Base-by-base conservation (phyloP, 2,888 invertebrate genomes). In the Listrodromus nycthemerus region DNA sequence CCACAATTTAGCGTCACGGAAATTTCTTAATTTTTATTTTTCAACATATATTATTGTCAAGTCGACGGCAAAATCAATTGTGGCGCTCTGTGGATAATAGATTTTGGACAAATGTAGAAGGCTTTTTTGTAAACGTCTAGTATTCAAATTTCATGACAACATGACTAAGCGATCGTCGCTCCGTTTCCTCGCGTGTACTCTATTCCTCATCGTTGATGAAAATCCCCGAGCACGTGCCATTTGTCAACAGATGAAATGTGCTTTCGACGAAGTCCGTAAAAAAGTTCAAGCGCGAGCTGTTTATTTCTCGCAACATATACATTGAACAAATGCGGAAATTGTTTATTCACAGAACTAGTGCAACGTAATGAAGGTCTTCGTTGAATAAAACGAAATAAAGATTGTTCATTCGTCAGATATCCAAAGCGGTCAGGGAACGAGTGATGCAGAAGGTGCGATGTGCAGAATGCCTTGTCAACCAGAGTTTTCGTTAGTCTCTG, bases 151-250 rank as follows among this genome's bases (percentile, higher is more conserved):
- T 63, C 4, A 33, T 37, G n/a, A 21, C 37, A 13, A 41, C 37
- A 24, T 66, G 61, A 61, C 61, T 0, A 16, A 30, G 27, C 61
- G 61, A n/a, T 27, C 13, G n/a, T 61, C 61, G 61, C 61, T n/a
- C 27, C 30, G 13, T n/a, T 61, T 27, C 27, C 6, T 27, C 61
- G n/a, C 61, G 61, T 30, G 0, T 27, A 58, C 16, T 27, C 58
- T 27, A 61, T 61, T 55, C 27, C 61, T 61, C 61, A 6, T 6
- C n/a, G 61, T 16, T n/a, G 61, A 61, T 61, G 24, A 61, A 30
- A 61, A 61, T 61, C 61, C 7, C 27, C 16, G 16, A 16, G 16
- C 27, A 21, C 61, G 30, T 27, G 61, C 27, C 6, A 16, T 16
- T 27, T 45, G 5, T 45, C 41, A 45, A 45, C 16, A 16, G 41